phyloP scores from a whole-genome alignment of 2,113 vertebrate species.

The Centropristis striata region DNA sequence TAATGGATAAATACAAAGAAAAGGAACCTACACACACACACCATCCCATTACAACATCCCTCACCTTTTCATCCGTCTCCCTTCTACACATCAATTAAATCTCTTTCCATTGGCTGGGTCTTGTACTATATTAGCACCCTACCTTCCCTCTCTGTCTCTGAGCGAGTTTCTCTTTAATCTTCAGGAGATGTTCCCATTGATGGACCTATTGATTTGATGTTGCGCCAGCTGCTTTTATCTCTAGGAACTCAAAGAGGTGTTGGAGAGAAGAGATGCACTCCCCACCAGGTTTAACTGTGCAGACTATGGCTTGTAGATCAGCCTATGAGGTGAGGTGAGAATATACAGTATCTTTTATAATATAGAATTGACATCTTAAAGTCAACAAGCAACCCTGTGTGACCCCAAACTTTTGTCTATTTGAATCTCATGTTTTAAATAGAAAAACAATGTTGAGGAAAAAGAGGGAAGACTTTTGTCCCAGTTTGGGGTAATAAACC shows the following conservation, averaged over 20 bases:
- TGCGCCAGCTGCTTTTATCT: slow-evolving; percentile 84
- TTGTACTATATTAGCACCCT: slow-evolving; percentile 71
- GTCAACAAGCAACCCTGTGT: not conserved
- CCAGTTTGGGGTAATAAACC: slow-evolving; percentile 13
- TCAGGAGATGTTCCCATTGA: slow-evolving; percentile 85
- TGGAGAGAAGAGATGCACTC: slow-evolving; percentile 44
- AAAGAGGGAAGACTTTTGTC: slow-evolving; percentile 24
- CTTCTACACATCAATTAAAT: slow-evolving; percentile 82
- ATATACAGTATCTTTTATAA: not conserved
- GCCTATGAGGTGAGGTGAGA: not conserved
- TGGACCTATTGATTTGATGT: slow-evolving; percentile 86
- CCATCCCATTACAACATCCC: slow-evolving; percentile 57
- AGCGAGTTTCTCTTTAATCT: slow-evolving; percentile 86
- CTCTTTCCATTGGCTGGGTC: slow-evolving; percentile 60
- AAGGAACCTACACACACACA: slow-evolving; percentile 15
- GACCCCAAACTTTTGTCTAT: not conserved
- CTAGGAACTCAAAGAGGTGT: slow-evolving; percentile 76
- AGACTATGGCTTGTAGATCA: not conserved
- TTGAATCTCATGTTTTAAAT: not conserved
- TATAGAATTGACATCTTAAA: not conserved
- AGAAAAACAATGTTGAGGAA: not conserved
- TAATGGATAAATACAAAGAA: slow-evolving; percentile 49
- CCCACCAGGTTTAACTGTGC: slow-evolving; percentile 36
- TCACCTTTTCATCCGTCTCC: slow-evolving; percentile 67
- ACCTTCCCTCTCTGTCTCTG: slow-evolving; percentile 56